These are phyloP conservation scores for Anthoscopus minutus DNA, from an alignment of 2,113 vertebrate genomes.

Conservation along the genomic window DNA sequence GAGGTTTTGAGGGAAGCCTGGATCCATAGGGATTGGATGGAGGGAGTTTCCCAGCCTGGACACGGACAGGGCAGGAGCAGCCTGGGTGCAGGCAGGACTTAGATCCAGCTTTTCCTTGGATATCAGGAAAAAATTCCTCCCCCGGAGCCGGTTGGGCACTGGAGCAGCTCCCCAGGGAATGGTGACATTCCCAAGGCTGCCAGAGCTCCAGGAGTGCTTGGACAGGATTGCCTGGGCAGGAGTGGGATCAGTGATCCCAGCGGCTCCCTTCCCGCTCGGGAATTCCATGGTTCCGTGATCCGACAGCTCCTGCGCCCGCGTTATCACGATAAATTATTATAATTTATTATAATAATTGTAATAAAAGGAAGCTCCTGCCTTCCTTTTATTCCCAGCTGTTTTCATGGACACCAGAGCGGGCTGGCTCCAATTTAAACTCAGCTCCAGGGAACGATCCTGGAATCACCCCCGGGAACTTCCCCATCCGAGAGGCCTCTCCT, in stretches of 20 bases:
- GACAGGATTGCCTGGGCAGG: background rate
- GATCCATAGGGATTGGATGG: accelerated
- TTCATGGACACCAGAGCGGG: accelerated
- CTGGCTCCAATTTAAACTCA: background rate
- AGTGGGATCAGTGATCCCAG: accelerated
- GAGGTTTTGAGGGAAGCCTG: background rate
- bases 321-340: too few relatives aligned
- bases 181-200: background rate
- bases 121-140: background rate
- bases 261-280: accelerated
- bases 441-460: background rate
- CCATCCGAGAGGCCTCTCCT: accelerated
- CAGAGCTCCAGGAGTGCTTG: background rate
- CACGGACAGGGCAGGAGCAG: background rate
- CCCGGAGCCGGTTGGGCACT: accelerated
- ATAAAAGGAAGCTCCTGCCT: background rate
- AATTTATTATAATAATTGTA: too few relatives aligned
- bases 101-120: background rate
- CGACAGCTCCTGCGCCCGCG: background rate
- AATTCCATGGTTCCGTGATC: background rate
- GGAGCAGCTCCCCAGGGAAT: background rate
- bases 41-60: background rate
- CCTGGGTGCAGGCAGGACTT: background rate
- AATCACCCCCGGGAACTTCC: accelerated
- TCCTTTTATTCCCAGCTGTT: background rate